These are phyloP conservation scores for Scophthalmus maximus DNA, from an alignment of 2,113 vertebrate genomes.

Conservation along the genomic window DNA sequence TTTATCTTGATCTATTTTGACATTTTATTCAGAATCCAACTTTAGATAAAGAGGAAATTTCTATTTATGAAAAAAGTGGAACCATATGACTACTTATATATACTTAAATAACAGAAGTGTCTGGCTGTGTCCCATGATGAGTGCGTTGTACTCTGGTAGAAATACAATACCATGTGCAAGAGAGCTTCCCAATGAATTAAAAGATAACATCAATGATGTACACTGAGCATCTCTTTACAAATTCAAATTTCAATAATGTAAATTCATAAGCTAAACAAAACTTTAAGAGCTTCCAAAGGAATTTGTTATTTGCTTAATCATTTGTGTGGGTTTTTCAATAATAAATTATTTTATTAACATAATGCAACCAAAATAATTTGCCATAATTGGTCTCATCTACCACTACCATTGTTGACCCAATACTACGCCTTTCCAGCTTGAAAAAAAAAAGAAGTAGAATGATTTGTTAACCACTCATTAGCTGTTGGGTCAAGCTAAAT, in stretches of 20 bases:
- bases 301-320: background rate
- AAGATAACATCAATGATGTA: background rate
- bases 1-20: slow-evolving; percentile 32
- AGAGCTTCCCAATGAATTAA: background rate
- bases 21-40: slow-evolving; percentile 30
- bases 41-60: slow-evolving; percentile 47
- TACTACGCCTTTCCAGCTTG: background rate
- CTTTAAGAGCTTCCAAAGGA: background rate
- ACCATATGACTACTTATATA: slow-evolving; percentile 25
- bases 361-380: slow-evolving; percentile 6
- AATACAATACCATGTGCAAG: slow-evolving; percentile 6
- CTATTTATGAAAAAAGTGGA: slow-evolving; percentile 63
- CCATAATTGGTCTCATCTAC: slow-evolving; percentile 17
- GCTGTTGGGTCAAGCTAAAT: slow-evolving; percentile 56
- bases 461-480: slow-evolving; percentile 24
- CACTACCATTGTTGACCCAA: background rate
- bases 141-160: slow-evolving; percentile 2
- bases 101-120: slow-evolving; percentile 61
- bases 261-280: background rate
- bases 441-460: slow-evolving; percentile 34
- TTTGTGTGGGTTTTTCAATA: background rate
- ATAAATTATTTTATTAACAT: background rate
- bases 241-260: background rate
- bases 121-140: slow-evolving; percentile 57
- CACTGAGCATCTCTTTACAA: background rate